phyloP scores from a whole-genome alignment of 2,113 vertebrate species.

The Raja brachyura region DNA sequence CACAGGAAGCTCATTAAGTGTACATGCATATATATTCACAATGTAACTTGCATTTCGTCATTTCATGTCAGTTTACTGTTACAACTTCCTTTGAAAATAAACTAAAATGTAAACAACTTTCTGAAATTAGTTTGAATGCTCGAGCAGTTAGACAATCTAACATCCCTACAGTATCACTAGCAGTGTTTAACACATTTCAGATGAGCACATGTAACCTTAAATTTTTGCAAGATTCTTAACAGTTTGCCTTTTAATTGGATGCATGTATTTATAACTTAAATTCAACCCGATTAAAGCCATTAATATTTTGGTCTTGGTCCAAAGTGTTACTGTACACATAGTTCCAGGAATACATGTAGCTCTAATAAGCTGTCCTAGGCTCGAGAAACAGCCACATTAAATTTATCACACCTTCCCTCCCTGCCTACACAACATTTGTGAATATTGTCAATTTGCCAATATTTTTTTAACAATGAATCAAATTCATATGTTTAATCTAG shows the following conservation, averaged over 20 bases:
- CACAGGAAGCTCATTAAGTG: background rate
- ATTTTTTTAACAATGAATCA: no score
- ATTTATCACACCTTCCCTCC: background rate
- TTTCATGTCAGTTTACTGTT: background rate
- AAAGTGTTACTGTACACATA: background rate
- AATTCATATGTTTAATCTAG: background rate
- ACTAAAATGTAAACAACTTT: background rate
- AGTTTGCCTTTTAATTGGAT: no score
- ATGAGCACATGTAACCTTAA: no score
- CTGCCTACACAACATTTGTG: background rate
- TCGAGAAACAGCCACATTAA: background rate
- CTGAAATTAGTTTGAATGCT: background rate
- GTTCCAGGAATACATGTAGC: background rate
- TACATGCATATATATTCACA: background rate
- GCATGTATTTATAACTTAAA: no score
- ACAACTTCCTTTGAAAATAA: background rate
- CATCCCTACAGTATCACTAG: no score
- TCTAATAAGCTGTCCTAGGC: background rate
- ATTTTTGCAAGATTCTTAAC: no score
- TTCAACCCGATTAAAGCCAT: no score
- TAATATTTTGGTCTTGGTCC: background rate
- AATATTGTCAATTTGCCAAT: no score
- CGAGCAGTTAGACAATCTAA: no score
- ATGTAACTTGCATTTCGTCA: background rate
- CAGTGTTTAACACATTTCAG: no score